These are phyloP conservation scores for Denticeps clupeoides DNA, from an alignment of 2,797 vertebrate species.

Conservation along the genomic window DNA sequence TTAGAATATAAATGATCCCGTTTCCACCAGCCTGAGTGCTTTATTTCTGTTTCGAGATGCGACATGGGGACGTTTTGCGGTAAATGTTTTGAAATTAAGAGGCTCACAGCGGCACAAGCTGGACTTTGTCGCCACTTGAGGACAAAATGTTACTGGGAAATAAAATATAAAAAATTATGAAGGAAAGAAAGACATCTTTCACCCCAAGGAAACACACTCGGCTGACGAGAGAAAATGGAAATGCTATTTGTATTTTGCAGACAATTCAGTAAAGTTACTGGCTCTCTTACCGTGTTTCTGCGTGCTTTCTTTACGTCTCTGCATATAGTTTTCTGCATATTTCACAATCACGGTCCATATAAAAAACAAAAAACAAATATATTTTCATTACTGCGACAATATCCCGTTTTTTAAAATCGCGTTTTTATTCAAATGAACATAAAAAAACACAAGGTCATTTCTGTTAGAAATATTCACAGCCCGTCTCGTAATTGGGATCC, in stretches of 20 bases:
- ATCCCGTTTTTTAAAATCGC: no score
- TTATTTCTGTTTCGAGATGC: background rate
- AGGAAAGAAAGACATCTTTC: no score
- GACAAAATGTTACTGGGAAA: constrained; percentile 77
- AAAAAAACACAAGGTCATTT: no score
- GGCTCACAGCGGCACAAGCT: constrained; percentile 88
- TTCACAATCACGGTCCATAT: no score
- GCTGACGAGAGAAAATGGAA: constrained; percentile 68
- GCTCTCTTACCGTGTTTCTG: constrained; percentile 77
- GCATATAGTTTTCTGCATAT: background rate
- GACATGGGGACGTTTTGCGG: constrained; percentile 56
- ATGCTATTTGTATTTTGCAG: constrained; percentile 93
- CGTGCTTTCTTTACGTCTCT: constrained; percentile 42
- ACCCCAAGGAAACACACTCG: constrained; percentile 72
- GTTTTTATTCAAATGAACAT: no score
- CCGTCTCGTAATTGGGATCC: no score
- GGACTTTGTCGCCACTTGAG: constrained; percentile 92
- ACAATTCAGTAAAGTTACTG: constrained; percentile 85
- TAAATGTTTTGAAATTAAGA: constrained; percentile 56
- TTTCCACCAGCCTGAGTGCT: no score
- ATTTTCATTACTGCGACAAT: no score
- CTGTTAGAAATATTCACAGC: no score
- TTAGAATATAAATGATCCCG: no score
- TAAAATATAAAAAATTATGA: no score
- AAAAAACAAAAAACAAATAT: no score